Percentiles rank a stretch among this genome's conserved stretches.
Conservation (phyloP, 2,113 vertebrate species). For the Hippocampus guttulatus region DNA sequence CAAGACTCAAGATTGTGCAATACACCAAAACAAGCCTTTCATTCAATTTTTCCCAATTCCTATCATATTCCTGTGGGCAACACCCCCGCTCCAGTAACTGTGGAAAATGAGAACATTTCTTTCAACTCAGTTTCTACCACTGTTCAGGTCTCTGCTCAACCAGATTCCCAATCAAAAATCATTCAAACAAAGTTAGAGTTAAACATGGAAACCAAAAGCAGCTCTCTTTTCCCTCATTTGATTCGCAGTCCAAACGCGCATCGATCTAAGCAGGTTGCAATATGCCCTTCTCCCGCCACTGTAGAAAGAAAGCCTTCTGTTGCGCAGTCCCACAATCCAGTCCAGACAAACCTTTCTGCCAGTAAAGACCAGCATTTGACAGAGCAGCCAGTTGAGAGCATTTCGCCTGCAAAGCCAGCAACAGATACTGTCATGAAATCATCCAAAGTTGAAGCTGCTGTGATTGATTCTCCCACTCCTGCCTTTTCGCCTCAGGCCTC, state of each 20-base stretch:
- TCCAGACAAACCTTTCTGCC: constrained; percentile 18
- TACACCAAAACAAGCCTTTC: constrained; percentile 6
- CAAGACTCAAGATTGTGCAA: constrained; percentile 18
- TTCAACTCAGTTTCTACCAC: constrained; percentile 5
- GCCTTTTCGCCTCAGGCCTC: constrained; percentile 66
- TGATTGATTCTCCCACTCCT: constrained; percentile 64
- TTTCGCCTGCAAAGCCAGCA: constrained; percentile 40
- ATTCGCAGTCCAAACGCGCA: background rate
- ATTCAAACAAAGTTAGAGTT: constrained; percentile 14
- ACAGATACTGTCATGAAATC: constrained; percentile 59
- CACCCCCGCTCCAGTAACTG: background rate
- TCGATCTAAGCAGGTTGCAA: constrained; percentile 8
- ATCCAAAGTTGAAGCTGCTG: constrained; percentile 49
- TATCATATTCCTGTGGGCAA: constrained; percentile 16
- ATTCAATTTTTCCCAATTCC: constrained; percentile 19
- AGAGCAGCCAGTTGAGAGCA: constrained; percentile 32
- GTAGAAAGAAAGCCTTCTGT: constrained; percentile 20
- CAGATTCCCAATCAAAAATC: constrained; percentile 19
- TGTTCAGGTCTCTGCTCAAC: constrained; percentile 1
- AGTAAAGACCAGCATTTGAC: constrained; percentile 27
- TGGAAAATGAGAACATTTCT: constrained; percentile 12
- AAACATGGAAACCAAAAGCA: constrained; percentile 13
- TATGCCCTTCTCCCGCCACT: constrained; percentile 20
- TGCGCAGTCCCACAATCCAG: background rate
- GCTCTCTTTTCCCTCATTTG: background rate